These are phyloP conservation scores for Chanos chanos DNA, from an alignment of 2,797 vertebrate genomes.

Conservation along the genomic window DNA sequence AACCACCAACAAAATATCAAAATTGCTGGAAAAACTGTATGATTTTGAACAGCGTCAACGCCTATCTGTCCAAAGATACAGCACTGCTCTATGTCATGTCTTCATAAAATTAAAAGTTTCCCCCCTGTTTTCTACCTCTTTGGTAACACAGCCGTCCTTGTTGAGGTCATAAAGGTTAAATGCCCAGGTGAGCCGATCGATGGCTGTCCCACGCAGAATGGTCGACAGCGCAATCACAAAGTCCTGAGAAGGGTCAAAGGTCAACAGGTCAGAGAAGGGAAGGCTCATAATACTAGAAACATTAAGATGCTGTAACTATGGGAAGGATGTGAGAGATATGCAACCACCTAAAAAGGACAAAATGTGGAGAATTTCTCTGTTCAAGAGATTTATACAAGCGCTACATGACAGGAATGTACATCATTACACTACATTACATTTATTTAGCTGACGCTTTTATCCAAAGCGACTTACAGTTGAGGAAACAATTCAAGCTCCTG, in stretches of 20 bases:
- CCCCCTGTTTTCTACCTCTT: conserved; percentile 75
- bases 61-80: neutral
- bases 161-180: conserved; percentile 97
- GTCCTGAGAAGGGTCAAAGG: conserved; percentile 69
- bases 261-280: neutral
- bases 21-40: no score
- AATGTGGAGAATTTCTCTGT: no score
- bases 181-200: conserved; percentile 93
- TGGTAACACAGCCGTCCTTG: conserved; percentile 98
- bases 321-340: neutral
- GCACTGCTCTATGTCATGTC: neutral
- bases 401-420: no score
- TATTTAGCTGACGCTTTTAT: no score
- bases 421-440: no score
- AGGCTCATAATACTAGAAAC: neutral
- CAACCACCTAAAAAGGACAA: no score
- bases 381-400: no score
- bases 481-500: no score
- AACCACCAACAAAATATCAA: no score
- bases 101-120: no score
- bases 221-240: conserved; percentile 91
- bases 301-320: neutral
- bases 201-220: conserved; percentile 89
- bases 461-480: no score
- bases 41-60: no score